A percentile compares a stretch with the other conserved stretches of the same genome.
Conservation (phyloP, 2,797 vertebrate genomes). For the Melanotaenia nigrans region DNA sequence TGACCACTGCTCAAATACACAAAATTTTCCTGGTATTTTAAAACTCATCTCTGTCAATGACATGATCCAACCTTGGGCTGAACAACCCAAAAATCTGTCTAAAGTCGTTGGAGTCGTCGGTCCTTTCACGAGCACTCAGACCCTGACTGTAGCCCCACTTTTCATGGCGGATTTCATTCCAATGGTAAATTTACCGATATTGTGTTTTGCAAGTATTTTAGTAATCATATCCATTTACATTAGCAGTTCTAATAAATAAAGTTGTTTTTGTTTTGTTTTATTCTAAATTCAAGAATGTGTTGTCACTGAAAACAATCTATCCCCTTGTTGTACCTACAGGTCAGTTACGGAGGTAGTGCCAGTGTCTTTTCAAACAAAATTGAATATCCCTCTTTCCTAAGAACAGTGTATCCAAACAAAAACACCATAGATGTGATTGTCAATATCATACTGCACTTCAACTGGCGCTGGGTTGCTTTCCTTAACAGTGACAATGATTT, state of each 20-base stretch:
- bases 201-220: neutral
- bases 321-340: constrained; percentile 52
- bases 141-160: neutral
- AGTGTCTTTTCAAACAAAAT: constrained; percentile 67
- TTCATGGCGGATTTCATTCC: constrained; percentile 18
- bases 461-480: constrained; percentile 88
- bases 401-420: constrained; percentile 82
- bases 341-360: constrained; percentile 74
- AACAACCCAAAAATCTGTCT: constrained; percentile 22
- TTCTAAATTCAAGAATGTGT: too few relatives aligned
- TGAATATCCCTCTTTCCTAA: constrained; percentile 83
- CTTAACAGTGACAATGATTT: constrained; percentile 79
- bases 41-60: constrained; percentile 67
- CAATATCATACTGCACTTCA: constrained; percentile 78
- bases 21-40: constrained; percentile 64
- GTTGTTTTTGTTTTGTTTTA: too few relatives aligned
- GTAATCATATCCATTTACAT: neutral
- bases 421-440: constrained; percentile 78
- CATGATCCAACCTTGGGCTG: constrained; percentile 40
- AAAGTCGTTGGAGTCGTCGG: constrained; percentile 72
- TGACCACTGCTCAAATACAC: constrained; percentile 78
- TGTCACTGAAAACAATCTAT: neutral
- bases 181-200: constrained; percentile 4
- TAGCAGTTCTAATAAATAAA: neutral
- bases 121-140: constrained; percentile 15